These are phyloP conservation scores for Metallyticus violacea DNA, from an alignment of 2,888 invertebrate genomes.

Conservation along the genomic window DNA sequence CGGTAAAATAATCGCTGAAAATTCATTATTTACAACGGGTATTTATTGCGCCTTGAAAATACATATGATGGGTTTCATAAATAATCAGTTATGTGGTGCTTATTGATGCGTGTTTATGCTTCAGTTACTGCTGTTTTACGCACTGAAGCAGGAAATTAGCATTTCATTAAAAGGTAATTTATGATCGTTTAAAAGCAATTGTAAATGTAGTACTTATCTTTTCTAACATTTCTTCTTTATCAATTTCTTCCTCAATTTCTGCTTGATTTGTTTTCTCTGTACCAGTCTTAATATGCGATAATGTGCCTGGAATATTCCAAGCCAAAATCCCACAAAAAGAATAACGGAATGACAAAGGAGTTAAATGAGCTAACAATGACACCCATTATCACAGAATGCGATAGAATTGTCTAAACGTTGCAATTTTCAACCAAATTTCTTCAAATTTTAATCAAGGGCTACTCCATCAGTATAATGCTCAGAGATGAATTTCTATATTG, in stretches of 20 bases:
- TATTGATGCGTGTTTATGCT: neutral
- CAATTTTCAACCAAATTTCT: too few relatives aligned
- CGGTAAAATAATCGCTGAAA: neutral
- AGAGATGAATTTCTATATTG: too few relatives aligned
- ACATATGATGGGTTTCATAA: neutral
- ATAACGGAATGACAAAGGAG: too few relatives aligned
- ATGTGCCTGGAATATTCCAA: too few relatives aligned
- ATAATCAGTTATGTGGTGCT: neutral
- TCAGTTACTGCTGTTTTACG: neutral
- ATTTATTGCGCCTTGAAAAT: neutral
- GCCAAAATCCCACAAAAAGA: too few relatives aligned
- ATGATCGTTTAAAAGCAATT: neutral
- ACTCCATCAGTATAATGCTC: too few relatives aligned
- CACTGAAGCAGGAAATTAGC: neutral
- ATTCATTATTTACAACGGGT: neutral
- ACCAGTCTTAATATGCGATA: too few relatives aligned
- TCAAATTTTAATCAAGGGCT: too few relatives aligned
- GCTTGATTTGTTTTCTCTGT: too few relatives aligned
- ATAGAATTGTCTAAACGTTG: too few relatives aligned
- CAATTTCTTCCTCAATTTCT: neutral
- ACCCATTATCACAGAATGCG: too few relatives aligned
- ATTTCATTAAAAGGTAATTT: neutral
- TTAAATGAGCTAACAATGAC: too few relatives aligned
- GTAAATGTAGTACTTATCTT: neutral
- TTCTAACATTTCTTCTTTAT: neutral